These are phyloP conservation scores for Seira sanloemensis DNA, from an alignment of 2,888 invertebrate species.

Conservation along the genomic window DNA sequence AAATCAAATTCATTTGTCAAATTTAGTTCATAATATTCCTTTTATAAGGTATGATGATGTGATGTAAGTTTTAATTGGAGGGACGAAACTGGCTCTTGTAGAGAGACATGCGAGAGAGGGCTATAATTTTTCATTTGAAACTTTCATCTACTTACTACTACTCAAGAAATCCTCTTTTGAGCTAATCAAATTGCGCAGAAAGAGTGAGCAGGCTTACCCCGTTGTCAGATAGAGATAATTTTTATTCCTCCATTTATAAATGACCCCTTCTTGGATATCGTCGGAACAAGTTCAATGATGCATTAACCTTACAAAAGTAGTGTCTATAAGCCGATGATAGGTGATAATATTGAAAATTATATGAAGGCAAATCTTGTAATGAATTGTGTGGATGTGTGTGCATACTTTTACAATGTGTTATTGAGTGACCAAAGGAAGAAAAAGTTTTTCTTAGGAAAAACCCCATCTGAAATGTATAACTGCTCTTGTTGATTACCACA, in stretches of 20 bases:
- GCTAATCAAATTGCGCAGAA: no score
- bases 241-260: not conserved
- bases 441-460: not conserved
- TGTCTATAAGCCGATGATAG: slow-evolving; percentile 15
- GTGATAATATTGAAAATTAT: not conserved
- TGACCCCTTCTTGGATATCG: not conserved
- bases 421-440: not conserved
- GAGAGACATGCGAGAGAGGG: no score
- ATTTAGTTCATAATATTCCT: no score
- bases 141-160: no score
- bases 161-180: no score
- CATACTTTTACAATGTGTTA: not conserved
- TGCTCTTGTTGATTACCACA: slow-evolving; percentile 47
- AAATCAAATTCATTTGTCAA: no score
- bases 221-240: not conserved
- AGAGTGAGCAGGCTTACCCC: not conserved
- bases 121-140: no score
- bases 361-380: not conserved
- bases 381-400: not conserved
- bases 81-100: no score
- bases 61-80: no score
- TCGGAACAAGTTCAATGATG: slow-evolving; percentile 32
- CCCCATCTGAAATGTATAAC: not conserved
- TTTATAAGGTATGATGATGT: no score
- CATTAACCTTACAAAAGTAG: slow-evolving; percentile 44